Evolutionary conservation across 1,140 invertebrate species (phyloP), one percentile per base, ranked within the genome.

Genomic region (Hestina assimilis): DNA sequence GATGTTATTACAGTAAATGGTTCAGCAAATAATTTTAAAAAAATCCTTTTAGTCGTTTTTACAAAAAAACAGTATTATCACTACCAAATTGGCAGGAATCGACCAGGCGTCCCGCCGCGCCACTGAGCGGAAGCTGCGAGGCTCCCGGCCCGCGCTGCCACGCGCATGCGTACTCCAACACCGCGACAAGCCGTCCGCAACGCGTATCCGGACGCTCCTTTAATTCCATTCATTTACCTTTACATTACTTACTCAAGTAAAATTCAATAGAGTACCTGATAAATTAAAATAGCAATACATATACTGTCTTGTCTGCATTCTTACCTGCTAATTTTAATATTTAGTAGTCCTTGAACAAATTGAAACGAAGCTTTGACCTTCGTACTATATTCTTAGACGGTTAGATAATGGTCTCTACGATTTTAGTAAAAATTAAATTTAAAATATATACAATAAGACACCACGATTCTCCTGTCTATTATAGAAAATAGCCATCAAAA

Each of bases 21-120:
- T n/a, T n/a, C n/a, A n/a, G n/a, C 4, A 11, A 8, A 15, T 7
- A 8, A 3, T 38, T 38, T 5, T 19, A 19, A 8, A 38, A 17
- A 38, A n/a, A 17, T 38, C 19, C 14, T 17, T 38, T 17, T 14
- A 38, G 14, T 29, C 29, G 47, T 50, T 38, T 45, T 58, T 15
- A 35, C 46, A 26, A 23, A 57, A 60, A 50, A 51, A 35, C 45
- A 67, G 56, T 64, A 48, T 71, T 72, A 63, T 66, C 72, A 73
- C 74, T 76, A 72, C 61, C 43, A 43, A 48, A 64, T 40, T 51
- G 61, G 52, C 72, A 75, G 69, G 76, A 80, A 83, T 87, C 83
- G 81, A 83, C 81, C 83, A 72, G 71, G 70, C 76, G 69, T 75
- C 70, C 79, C 78, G 73, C 69, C 79, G 81, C 82, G 76, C 74